Conservation (phyloP, 2,797 vertebrate genomes). For the Podarcis lilfordi region DNA sequence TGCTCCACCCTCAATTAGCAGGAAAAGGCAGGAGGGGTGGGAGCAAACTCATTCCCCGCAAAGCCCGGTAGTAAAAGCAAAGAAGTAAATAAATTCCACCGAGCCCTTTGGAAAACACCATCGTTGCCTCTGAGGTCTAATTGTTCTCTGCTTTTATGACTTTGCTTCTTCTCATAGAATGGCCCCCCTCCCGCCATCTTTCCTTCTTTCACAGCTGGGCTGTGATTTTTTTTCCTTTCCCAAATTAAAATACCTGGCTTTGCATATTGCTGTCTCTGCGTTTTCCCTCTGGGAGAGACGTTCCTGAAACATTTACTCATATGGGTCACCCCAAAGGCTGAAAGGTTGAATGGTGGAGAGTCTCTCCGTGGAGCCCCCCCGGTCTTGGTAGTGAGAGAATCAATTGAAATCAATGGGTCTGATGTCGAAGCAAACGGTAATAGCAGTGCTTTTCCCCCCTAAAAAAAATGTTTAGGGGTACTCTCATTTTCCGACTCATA, state of each 20-base stretch:
- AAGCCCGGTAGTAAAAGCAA: conserved; percentile 5
- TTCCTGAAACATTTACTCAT: not conserved
- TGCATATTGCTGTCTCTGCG: conserved; percentile 38
- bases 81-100: conserved; percentile 62
- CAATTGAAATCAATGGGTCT: not conserved
- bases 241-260: conserved; percentile 46
- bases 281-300: accelerated
- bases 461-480: too few relatives aligned
- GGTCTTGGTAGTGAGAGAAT: not conserved
- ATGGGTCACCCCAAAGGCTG: not conserved
- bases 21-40: not conserved
- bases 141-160: conserved; percentile 65
- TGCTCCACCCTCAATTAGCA: not conserved
- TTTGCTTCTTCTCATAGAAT: conserved; percentile 61
- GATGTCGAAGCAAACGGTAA: not conserved
- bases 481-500: too few relatives aligned
- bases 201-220: conserved; percentile 44
- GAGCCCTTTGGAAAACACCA: conserved; percentile 51
- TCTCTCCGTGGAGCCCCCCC: not conserved
- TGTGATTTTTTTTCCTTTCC: conserved; percentile 16
- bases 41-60: not conserved
- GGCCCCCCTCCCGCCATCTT: conserved; percentile 32
- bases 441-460: too few relatives aligned
- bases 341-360: too few relatives aligned
- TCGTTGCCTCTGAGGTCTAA: conserved; percentile 67